Conservation (phyloP, 2,888 invertebrate species). For the Apamea anceps region DNA sequence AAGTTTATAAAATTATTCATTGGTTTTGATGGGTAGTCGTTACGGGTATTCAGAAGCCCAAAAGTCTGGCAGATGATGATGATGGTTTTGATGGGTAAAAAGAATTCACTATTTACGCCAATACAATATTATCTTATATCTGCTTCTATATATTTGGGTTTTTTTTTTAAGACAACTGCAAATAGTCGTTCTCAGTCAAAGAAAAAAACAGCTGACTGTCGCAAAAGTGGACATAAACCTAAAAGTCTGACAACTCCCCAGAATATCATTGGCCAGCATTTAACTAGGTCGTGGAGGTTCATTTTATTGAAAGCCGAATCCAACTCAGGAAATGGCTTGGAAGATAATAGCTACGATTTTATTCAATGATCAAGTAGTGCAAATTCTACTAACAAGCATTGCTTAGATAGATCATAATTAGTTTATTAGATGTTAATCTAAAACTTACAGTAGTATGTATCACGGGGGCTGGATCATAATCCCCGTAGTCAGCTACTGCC, state of each 20-base stretch:
- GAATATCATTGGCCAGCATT: background rate
- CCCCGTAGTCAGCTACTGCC: conserved; percentile 70
- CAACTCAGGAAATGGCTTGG: background rate
- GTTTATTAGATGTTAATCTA: background rate
- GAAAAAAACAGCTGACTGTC: background rate
- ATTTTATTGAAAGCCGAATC: background rate
- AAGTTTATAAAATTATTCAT: background rate
- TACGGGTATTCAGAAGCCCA: too few species aligned
- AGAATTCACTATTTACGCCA: background rate
- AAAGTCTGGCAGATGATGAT: too few species aligned
- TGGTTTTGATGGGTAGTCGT: background rate
- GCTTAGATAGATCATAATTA: background rate
- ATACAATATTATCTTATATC: background rate
- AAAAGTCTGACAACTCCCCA: background rate
- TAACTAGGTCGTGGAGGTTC: background rate
- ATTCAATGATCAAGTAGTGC: background rate
- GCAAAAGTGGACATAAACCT: background rate
- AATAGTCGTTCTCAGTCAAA: background rate
- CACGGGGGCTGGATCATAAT: conserved; percentile 72
- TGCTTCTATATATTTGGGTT: background rate
- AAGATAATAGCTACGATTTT: background rate
- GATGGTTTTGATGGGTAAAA: background rate
- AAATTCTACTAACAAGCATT: background rate
- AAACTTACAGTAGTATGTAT: conserved; percentile 75
- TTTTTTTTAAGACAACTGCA: background rate